A percentile compares a stretch with the other conserved stretches of the same genome.
Evolutionary conservation across 2,113 vertebrate genomes (phyloP).

Genomic region (Gymnogyps californianus): DNA sequence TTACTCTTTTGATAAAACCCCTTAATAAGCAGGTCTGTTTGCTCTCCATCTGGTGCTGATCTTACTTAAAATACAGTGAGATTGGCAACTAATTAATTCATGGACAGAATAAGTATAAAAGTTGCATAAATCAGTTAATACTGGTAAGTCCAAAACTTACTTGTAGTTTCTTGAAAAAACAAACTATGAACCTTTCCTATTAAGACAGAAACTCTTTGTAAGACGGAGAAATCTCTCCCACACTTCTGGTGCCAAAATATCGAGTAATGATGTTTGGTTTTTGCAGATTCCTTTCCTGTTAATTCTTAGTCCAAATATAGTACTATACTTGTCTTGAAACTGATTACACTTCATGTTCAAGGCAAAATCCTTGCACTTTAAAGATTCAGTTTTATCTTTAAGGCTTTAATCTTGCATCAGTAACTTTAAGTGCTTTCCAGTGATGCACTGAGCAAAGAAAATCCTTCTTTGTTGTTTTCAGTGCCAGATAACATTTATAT

Average conservation of each 20-base stretch:
- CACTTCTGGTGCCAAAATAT: background rate
- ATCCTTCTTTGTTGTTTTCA: background rate
- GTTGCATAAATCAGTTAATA: background rate
- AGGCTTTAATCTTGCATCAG: background rate
- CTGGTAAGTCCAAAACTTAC: background rate
- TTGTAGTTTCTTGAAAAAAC: background rate
- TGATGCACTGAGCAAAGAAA: background rate
- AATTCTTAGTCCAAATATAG: background rate
- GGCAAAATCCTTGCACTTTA: background rate
- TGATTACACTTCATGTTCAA: background rate
- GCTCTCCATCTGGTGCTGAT: slow-evolving; percentile 30
- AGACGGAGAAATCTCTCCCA: background rate
- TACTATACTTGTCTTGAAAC: background rate
- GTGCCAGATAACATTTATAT: background rate
- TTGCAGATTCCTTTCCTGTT: background rate
- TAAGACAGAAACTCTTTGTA: background rate
- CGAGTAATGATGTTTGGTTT: background rate
- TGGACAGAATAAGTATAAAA: background rate
- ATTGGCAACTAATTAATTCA: background rate
- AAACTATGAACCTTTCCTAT: background rate
- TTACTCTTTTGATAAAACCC: background rate
- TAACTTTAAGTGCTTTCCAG: background rate
- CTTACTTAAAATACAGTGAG: background rate
- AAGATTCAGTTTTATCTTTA: background rate
- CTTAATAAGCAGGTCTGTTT: background rate